Evolutionary conservation across 1,140 invertebrate species (phyloP).

Genomic region (Babylonia areolata): DNA sequence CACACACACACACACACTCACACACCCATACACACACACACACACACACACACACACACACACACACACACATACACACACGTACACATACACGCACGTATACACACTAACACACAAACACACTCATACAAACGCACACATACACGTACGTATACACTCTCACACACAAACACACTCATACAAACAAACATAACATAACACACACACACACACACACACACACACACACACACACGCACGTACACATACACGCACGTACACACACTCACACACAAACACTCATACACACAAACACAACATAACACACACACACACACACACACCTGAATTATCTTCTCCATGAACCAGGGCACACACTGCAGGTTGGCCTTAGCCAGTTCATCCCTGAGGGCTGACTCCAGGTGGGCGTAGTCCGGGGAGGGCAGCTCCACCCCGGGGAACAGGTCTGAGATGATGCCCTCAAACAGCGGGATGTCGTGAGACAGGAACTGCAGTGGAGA

Average conservation of each 20-base stretch:
- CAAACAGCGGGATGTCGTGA: slow-evolving; percentile 76
- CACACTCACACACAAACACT: neutral
- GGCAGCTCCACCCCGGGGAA: slow-evolving; percentile 74
- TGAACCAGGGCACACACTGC: slow-evolving; percentile 73
- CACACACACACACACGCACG: neutral
- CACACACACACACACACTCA: neutral
- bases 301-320: too few relatives aligned
- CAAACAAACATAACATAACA: too few relatives aligned
- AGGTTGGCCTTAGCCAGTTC: slow-evolving; percentile 66
- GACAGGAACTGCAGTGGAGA: slow-evolving; percentile 75
- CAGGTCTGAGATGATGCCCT: slow-evolving; percentile 76
- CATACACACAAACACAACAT: too few relatives aligned
- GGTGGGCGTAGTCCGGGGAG: slow-evolving; percentile 80
- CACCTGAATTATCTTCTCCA: slow-evolving; percentile 76
- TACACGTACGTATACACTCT: neutral
- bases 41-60: neutral
- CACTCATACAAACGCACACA: neutral
- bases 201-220: too few relatives aligned
- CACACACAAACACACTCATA: neutral
- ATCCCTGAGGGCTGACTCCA: slow-evolving; percentile 71
- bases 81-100: too few relatives aligned
- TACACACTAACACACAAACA: neutral
- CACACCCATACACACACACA: neutral
- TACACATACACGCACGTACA: neutral
- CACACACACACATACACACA: too few relatives aligned